Evolutionary conservation across 1,140 invertebrate genomes (phyloP).

Genomic region (Saccostrea cuccullata): DNA sequence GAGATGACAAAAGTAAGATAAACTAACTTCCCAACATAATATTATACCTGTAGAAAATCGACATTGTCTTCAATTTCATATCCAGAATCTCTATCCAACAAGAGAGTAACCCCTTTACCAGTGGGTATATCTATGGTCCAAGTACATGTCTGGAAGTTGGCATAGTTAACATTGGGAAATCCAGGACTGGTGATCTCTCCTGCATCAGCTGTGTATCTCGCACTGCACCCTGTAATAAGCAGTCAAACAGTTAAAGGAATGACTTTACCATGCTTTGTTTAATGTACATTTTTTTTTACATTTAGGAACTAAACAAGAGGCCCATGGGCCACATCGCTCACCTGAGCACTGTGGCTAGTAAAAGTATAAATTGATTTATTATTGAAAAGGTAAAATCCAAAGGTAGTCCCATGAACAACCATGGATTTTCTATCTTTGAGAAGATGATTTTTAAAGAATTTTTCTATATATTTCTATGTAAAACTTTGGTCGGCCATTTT

Average conservation of each 20-base stretch:
- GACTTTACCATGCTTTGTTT: neutral
- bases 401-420: too few relatives aligned
- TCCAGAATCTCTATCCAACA: conserved; percentile 44
- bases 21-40: neutral
- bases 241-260: neutral
- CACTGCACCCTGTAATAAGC: conserved; percentile 57
- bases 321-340: too few relatives aligned
- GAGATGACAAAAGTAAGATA: too few relatives aligned
- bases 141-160: conserved; percentile 60
- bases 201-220: conserved; percentile 9
- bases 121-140: conserved; percentile 50
- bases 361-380: too few relatives aligned
- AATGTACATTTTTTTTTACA: neutral
- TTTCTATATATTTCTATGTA: too few relatives aligned
- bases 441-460: too few relatives aligned
- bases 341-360: too few relatives aligned
- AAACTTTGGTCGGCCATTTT: too few relatives aligned
- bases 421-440: too few relatives aligned
- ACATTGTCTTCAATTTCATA: conserved; percentile 49
- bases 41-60: conserved; percentile 60
- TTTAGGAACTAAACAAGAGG: neutral
- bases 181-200: conserved; percentile 64
- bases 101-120: conserved; percentile 43
- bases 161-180: conserved; percentile 57
- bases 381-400: too few relatives aligned